Evolutionary conservation across 2,888 invertebrate species (phyloP).

Genomic region (Arctia plantaginis): DNA sequence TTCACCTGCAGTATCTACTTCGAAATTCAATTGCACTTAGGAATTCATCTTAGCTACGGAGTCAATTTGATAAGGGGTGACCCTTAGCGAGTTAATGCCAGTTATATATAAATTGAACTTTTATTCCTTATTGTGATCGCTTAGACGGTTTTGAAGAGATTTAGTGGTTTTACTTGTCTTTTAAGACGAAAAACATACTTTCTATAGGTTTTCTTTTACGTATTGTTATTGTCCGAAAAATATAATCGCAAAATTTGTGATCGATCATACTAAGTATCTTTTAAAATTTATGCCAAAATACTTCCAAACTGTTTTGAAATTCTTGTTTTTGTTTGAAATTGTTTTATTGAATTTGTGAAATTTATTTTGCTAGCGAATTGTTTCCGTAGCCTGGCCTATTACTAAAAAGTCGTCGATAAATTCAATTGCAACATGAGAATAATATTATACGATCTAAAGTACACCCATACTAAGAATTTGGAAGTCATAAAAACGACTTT

Average conservation of each 20-base stretch:
- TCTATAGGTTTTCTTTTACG: neutral
- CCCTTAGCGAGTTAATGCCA: neutral
- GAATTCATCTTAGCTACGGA: neutral
- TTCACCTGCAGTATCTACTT: constrained; percentile 7
- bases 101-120: neutral
- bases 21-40: constrained; percentile 7
- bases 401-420: neutral
- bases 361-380: too few species aligned
- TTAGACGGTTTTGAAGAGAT: neutral
- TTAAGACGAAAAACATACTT: neutral
- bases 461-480: too few species aligned
- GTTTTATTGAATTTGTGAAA: neutral
- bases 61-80: neutral
- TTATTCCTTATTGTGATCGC: neutral
- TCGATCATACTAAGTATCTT: neutral
- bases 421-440: neutral
- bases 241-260: too few species aligned
- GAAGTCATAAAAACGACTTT: too few species aligned
- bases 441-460: too few species aligned
- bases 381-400: neutral
- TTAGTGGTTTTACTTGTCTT: neutral
- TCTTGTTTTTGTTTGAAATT: neutral
- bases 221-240: neutral
- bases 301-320: neutral
- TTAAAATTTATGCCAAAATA: neutral